Conservation (phyloP, 2,113 vertebrate genomes). For the Aldabrachelys gigantea region DNA sequence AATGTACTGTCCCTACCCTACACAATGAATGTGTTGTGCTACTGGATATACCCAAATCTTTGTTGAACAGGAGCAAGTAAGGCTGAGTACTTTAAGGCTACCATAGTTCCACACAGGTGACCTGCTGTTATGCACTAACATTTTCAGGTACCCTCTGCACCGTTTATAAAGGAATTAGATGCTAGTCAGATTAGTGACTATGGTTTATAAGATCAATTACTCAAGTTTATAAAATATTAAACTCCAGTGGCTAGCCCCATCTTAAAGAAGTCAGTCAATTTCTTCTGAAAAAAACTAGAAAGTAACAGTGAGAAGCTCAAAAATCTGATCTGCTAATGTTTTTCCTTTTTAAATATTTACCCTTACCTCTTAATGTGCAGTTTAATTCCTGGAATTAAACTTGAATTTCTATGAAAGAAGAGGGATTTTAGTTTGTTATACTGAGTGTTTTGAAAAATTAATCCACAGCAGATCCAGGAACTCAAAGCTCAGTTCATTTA, state of each 20-base stretch:
- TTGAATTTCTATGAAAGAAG: background rate
- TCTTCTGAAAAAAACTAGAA: background rate
- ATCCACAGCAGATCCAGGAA: background rate
- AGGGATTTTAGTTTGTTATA: background rate
- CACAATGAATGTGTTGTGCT: background rate
- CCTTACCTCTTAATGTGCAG: too few relatives aligned
- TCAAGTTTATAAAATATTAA: background rate
- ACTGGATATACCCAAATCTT: background rate
- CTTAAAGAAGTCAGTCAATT: background rate
- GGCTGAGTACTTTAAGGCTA: background rate
- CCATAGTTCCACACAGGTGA: background rate
- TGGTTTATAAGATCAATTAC: background rate
- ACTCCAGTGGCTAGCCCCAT: background rate
- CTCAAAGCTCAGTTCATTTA: background rate
- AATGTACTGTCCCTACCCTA: accelerated
- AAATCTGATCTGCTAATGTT: background rate
- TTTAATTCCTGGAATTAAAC: background rate
- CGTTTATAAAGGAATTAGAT: background rate
- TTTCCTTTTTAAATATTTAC: background rate
- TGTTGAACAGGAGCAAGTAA: background rate
- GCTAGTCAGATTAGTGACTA: background rate
- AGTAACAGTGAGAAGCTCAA: background rate
- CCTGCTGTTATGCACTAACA: accelerated
- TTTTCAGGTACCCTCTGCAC: background rate
- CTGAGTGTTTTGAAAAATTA: background rate